Percentiles rank a stretch among this genome's conserved stretches.
Conservation (phyloP, 2,113 vertebrate genomes). For the Scopus umbretta region DNA sequence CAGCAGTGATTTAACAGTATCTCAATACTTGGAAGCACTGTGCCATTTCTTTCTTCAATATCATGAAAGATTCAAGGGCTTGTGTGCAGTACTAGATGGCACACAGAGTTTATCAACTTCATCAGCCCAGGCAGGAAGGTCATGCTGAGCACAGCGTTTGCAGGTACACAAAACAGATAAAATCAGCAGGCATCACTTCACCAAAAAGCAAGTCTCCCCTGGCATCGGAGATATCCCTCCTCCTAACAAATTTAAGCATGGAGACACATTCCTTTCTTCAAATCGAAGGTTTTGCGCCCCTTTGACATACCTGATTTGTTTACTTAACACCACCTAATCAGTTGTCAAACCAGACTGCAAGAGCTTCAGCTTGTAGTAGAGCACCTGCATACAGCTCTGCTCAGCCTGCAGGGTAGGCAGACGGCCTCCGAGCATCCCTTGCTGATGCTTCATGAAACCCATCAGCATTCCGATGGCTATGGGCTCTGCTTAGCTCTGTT, state of each 20-base stretch:
- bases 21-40: not conserved
- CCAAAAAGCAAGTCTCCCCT: not conserved
- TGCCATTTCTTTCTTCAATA: not conserved
- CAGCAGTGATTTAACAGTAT: not conserved
- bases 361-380: not conserved
- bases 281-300: not conserved
- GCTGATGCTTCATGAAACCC: not conserved
- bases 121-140: not conserved
- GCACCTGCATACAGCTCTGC: rapidly evolving
- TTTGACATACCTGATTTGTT: not conserved
- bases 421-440: rapidly evolving
- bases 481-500: not conserved
- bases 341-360: not conserved
- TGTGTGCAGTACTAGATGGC: not conserved
- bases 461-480: not conserved
- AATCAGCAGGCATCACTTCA: not conserved
- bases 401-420: not conserved
- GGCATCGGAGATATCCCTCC: not conserved
- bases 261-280: not conserved
- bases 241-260: not conserved
- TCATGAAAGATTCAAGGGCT: not conserved
- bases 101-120: not conserved
- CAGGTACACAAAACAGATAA: not conserved
- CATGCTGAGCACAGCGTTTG: not conserved
- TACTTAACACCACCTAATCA: not conserved